Base-by-base conservation (phyloP, 2,113 vertebrate genomes). In the Notothenia rossii region DNA sequence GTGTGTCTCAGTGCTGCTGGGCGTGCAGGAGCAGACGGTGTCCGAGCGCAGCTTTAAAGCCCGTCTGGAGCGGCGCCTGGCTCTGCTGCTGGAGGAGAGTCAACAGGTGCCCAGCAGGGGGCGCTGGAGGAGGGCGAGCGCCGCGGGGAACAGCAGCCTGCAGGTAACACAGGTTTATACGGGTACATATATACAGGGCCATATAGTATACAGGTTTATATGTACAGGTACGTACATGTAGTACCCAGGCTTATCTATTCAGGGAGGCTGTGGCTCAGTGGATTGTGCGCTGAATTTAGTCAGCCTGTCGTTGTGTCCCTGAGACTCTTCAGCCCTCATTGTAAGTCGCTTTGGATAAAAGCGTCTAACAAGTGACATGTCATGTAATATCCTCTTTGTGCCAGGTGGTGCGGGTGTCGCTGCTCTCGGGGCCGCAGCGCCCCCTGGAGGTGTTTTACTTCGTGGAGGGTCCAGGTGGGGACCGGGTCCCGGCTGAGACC, bases 381-480 rank as follows among this genome's bases (percentile, higher is more conserved):
- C 2, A 25, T 25, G 25, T 25, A 25, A 25, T 25, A 2, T 25
- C 3, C 0, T 29, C 29, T 29, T 29, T 4, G 33, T 66, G 18
- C 58, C 94, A 99, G 98, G 96, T 99, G 80, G 98, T 99, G 50
- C 96, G 97, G 0, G 94, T 97, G 66, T 95, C 96, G 0, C 92
- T 95, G 69, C 88, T 98, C 67, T 94, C 92, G 7, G 96, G 96
- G 2, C 79, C 89, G 0, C 96, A 97, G 79, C 93, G 94, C 50
- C 96, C 97, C 0, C 94, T 98, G 79, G 97, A 98, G 92, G 93
- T 99, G 80, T 94, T 98, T 60, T 99, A 99, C 87, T 99, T 99
- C 1, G 96, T 98, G 82, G 98, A 99, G 86, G 95, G 96, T 77
- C 96, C 95, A 2, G 94, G 94, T 0, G 97, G 97, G 10, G 95